Conservation (phyloP, 2,888 invertebrate species). For the Anodontia alba region DNA sequence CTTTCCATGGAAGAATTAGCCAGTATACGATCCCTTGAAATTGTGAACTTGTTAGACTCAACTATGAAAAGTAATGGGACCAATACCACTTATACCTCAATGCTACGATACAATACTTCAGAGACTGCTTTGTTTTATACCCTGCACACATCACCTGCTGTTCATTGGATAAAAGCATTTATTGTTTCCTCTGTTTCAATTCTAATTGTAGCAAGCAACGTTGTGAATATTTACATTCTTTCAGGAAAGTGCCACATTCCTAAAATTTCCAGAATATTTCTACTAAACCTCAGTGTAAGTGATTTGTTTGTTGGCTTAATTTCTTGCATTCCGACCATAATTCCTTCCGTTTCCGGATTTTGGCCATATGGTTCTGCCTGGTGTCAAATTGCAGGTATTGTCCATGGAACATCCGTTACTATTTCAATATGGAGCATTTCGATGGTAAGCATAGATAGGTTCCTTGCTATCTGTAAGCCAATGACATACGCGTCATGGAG, state of each 20-base stretch:
- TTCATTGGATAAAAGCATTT: slow-evolving; percentile 1
- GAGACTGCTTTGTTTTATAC: too few relatives aligned
- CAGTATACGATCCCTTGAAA: too few relatives aligned
- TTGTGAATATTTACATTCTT: slow-evolving; percentile 51
- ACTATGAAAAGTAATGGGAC: too few relatives aligned
- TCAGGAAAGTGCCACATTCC: slow-evolving; percentile 59
- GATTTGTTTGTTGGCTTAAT: slow-evolving; percentile 66
- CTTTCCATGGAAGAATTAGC: too few relatives aligned
- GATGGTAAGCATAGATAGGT: slow-evolving; percentile 66
- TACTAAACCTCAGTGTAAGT: slow-evolving; percentile 63
- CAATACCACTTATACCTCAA: too few relatives aligned
- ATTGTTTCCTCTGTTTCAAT: slow-evolving; percentile 35
- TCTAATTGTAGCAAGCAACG: slow-evolving; percentile 40
- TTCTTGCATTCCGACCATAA: slow-evolving; percentile 59
- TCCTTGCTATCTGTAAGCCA: slow-evolving; percentile 64
- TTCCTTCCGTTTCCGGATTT: slow-evolving; percentile 47
- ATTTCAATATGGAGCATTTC: slow-evolving; percentile 70
- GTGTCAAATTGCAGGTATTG: slow-evolving; percentile 67
- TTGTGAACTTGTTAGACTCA: too few relatives aligned
- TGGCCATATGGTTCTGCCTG: slow-evolving; percentile 67
- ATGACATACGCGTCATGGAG: slow-evolving; percentile 50
- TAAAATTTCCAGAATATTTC: slow-evolving; percentile 59
- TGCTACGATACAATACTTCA: too few relatives aligned
- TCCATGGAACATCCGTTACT: slow-evolving; percentile 62
- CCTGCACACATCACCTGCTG: not conserved